Evolutionary conservation across 2,797 vertebrate genomes (phyloP).

Genomic region (Mormyrops attenuatus): DNA sequence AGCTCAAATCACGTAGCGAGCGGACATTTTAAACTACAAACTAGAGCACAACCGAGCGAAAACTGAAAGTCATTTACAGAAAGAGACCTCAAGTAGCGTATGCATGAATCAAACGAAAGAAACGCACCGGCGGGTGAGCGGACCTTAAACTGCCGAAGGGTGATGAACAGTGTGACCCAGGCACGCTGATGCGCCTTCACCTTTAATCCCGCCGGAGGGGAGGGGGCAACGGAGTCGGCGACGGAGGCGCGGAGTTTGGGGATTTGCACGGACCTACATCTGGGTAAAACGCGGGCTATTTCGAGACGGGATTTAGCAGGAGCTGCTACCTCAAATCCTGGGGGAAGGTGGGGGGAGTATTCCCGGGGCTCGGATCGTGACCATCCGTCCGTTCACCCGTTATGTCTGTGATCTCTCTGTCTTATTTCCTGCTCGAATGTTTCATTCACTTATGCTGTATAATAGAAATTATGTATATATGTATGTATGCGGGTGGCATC

Average conservation of each 20-base stretch:
- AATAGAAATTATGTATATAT: neutral
- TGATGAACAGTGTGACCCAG: neutral
- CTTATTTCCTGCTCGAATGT: neutral
- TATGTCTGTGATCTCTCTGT: neutral
- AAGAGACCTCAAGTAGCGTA: neutral
- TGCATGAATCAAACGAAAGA: neutral
- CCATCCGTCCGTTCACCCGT: neutral
- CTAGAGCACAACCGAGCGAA: neutral
- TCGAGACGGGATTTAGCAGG: conserved; percentile 67
- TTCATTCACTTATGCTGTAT: neutral
- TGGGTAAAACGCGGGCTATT: conserved; percentile 69
- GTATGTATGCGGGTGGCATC: neutral
- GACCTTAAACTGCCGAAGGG: neutral
- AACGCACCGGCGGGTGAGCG: neutral
- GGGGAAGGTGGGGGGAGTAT: neutral
- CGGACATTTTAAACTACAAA: neutral
- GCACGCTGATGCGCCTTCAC: neutral
- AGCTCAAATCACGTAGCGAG: neutral
- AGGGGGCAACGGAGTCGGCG: conserved; percentile 29
- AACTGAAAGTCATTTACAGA: neutral
- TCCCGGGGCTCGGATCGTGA: neutral
- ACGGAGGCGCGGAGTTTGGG: conserved; percentile 56
- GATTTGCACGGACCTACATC: conserved; percentile 68
- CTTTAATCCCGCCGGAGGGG: neutral
- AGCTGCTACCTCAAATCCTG: conserved; percentile 64